Base-by-base conservation (phyloP, 1,140 invertebrate genomes). In the Penaeus vannamei region DNA sequence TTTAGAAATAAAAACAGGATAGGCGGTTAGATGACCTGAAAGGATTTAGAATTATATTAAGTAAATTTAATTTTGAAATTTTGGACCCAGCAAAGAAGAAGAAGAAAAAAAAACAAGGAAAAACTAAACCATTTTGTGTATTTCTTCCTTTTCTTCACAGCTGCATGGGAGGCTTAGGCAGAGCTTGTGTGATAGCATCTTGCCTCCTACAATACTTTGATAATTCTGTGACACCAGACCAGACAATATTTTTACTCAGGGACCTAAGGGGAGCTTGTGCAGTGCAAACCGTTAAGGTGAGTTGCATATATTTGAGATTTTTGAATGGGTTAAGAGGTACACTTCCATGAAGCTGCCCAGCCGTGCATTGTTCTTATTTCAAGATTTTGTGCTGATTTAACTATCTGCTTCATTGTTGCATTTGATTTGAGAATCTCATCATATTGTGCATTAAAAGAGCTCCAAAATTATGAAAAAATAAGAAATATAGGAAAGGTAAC, bases 141-240 rank as follows among this genome's bases (percentile, higher is more conserved):
- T 32, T 1, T 76, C 17, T 5, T 42, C 20, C 29, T 29, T 82
- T 23, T 53, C 0, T 59, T 66, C 60, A 59, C 90, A 90, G 90
- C 32, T 91, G 90, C 59, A 91, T 91, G 87, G 88, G 90, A 59
- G 90, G 90, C 4, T 62, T 91, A 4, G 90, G 90, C 72, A 59
- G 90, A 64, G 88, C 90, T 0, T 89, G 90, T 85, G 85, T 89
- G 32, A 85, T 91, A 60, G 87, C 87, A 22, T 85, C 87, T 0
- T 91, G 90, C 69, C 84, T 91, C 10, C 87, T 91, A 23, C 90
- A 91, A 59, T 91, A 89, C 77, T 86, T 91, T 59, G 87, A 91
- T 36, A 88, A 91, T 60, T 86, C 87, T 26, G 61, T 89, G 20
- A 76, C 87, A 7, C 87, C 90, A 26, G 85, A 89, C 61, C 83